Percentiles rank a stretch among this genome's conserved stretches.
Evolutionary conservation across 2,797 vertebrate genomes (phyloP).

Genomic region (Enteromius mattozi): DNA sequence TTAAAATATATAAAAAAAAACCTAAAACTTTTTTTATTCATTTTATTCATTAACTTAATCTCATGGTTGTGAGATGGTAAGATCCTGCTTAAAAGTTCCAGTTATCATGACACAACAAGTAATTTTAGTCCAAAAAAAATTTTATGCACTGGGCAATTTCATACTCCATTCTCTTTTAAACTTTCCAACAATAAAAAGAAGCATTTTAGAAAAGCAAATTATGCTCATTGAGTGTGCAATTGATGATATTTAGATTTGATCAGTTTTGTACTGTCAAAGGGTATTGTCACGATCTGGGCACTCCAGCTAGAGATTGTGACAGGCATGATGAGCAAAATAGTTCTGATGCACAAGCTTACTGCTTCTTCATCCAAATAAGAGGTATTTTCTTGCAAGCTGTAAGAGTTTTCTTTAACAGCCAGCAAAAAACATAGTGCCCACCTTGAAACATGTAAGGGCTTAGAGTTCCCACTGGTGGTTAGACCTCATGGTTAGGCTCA

Average conservation of each 20-base stretch:
- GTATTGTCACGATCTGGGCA: too few relatives aligned
- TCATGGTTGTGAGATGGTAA: too few relatives aligned
- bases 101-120: neutral
- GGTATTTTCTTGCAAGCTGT: neutral
- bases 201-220: neutral
- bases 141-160: neutral
- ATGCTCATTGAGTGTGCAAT: neutral
- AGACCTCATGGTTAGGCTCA: neutral
- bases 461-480: neutral
- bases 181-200: neutral
- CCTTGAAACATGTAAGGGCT: too few relatives aligned
- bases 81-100: neutral
- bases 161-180: neutral
- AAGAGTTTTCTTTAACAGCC: neutral
- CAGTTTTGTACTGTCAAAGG: neutral
- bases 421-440: neutral
- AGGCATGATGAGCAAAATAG: neutral
- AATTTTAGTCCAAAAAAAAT: too few relatives aligned
- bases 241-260: neutral
- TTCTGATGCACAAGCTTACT: neutral
- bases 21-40: neutral
- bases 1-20: too few relatives aligned
- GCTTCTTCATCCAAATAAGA: neutral
- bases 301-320: too few relatives aligned
- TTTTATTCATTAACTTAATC: neutral